These are phyloP conservation scores for Conistra vaccinii DNA, from an alignment of 2,888 invertebrate species.

Conservation along the genomic window DNA sequence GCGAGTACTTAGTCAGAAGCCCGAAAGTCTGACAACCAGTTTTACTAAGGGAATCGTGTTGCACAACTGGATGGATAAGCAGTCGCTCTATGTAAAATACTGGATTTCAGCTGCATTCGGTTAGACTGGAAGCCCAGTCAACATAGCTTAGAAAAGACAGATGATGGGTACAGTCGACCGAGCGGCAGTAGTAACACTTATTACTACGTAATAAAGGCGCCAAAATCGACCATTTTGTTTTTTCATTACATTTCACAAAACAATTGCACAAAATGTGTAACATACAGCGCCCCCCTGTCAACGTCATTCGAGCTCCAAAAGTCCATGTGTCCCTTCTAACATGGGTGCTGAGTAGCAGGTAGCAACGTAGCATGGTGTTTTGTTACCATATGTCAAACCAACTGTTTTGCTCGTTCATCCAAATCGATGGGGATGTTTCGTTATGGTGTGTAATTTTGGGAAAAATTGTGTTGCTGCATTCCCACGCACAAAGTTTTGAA, in stretches of 20 bases:
- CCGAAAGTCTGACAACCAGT: background rate
- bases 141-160: background rate
- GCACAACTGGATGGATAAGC: background rate
- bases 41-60: background rate
- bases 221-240: too few relatives aligned
- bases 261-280: too few relatives aligned
- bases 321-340: too few relatives aligned
- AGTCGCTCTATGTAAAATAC: background rate
- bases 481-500: constrained; percentile 44
- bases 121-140: background rate
- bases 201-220: background rate
- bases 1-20: background rate
- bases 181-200: background rate
- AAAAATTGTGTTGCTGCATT: constrained; percentile 53
- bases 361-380: constrained; percentile 39
- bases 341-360: too few relatives aligned
- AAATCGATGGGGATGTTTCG: constrained; percentile 57
- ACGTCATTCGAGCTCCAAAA: too few relatives aligned
- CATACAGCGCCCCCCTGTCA: too few relatives aligned
- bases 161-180: background rate
- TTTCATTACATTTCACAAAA: too few relatives aligned
- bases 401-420: constrained; percentile 63
- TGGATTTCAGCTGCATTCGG: background rate
- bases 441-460: constrained; percentile 56
- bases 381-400: constrained; percentile 63